phyloP scores from a whole-genome alignment of 2,888 invertebrate genomes.

The Drosophila putrida region DNA sequence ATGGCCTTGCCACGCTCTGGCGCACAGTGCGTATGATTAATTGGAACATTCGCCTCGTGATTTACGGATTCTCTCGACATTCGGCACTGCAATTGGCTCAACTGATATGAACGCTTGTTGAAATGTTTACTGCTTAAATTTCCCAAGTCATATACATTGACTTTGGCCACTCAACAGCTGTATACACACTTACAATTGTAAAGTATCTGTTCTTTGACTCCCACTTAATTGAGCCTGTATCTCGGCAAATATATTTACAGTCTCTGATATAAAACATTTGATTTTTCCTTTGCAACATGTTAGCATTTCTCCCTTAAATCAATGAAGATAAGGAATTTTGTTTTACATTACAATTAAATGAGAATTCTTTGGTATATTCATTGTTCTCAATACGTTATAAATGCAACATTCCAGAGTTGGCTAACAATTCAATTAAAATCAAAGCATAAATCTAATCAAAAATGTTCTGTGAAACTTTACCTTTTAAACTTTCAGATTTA shows the following conservation, averaged over 20 bases:
- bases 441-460: not conserved
- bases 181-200: slow-evolving; percentile 22
- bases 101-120: slow-evolving; percentile 37
- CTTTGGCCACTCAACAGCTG: slow-evolving; percentile 1
- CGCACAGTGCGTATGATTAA: slow-evolving; percentile 74
- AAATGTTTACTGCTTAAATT: slow-evolving; percentile 48
- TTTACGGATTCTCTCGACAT: slow-evolving; percentile 25
- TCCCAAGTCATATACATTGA: slow-evolving; percentile 23
- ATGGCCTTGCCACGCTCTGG: slow-evolving; percentile 43
- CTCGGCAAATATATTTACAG: slow-evolving; percentile 4
- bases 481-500: not conserved
- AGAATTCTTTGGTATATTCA: not conserved
- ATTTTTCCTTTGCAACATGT: not conserved
- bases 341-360: not conserved
- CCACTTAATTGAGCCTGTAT: slow-evolving; percentile 16
- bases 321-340: not conserved
- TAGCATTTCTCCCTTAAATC: not conserved
- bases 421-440: not conserved
- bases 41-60: slow-evolving; percentile 40
- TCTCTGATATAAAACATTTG: not conserved
- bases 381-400: not conserved
- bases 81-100: slow-evolving; percentile 1
- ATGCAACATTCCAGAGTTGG: not conserved
- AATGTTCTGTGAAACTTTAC: not conserved
- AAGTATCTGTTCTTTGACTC: slow-evolving; percentile 19